These are phyloP conservation scores for Bemisia tabaci DNA, from an alignment of 1,140 invertebrate genomes.

Conservation along the genomic window DNA sequence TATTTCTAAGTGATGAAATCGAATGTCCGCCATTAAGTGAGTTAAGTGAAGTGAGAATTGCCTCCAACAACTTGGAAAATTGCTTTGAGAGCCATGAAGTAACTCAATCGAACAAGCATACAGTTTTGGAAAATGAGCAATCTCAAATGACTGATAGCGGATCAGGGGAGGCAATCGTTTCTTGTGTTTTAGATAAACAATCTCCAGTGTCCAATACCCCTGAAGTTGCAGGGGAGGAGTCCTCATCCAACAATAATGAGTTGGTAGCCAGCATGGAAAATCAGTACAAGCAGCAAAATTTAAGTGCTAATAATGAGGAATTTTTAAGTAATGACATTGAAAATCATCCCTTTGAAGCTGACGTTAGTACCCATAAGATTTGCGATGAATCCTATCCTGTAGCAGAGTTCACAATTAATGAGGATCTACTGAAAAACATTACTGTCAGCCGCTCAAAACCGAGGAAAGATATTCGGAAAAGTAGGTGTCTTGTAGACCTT, in stretches of 20 bases:
- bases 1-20: neutral
- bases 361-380: neutral
- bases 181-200: neutral
- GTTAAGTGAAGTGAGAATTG: neutral
- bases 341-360: neutral
- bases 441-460: neutral
- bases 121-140: too few species aligned
- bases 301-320: neutral
- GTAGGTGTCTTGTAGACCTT: neutral
- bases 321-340: neutral
- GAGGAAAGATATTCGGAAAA: neutral
- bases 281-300: neutral
- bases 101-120: too few species aligned
- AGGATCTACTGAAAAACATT: neutral
- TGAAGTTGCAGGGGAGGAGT: too few species aligned
- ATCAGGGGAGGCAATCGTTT: neutral
- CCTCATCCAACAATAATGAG: neutral
- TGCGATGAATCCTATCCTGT: neutral
- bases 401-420: neutral
- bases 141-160: neutral
- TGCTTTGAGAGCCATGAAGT: too few species aligned
- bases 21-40: neutral
- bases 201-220: neutral
- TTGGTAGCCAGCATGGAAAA: neutral
- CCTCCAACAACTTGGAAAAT: neutral